These are phyloP conservation scores for Umimayanthus kanabou DNA, from an alignment of 92 coral and sea anemone genomes.

Conservation along the genomic window DNA sequence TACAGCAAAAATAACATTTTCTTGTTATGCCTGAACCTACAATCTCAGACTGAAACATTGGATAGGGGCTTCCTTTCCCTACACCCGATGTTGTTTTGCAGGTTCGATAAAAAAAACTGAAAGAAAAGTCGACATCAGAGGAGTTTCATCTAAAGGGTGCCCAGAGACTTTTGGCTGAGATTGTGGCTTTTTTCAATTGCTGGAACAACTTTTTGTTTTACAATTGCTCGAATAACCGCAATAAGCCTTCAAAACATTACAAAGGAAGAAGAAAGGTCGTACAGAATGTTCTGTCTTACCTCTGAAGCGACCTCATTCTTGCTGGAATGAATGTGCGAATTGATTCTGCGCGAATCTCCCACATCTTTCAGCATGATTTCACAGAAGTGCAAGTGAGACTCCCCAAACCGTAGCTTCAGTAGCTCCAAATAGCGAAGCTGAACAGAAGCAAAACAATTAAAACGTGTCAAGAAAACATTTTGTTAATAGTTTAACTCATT, in stretches of 20 bases:
- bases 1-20: no score
- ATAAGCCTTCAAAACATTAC: background rate
- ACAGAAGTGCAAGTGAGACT: constrained; percentile 97
- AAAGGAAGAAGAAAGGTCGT: background rate
- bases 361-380: constrained; percentile 97
- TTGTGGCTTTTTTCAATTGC: no score
- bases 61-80: no score
- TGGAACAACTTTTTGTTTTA: no score
- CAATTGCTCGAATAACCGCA: background rate
- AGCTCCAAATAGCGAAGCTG: constrained; percentile 97
- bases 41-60: no score
- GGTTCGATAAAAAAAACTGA: no score
- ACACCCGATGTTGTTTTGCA: no score
- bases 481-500: no score
- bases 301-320: constrained; percentile 53
- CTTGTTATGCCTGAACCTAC: no score
- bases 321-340: constrained; percentile 85
- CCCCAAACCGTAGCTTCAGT: constrained; percentile 96
- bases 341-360: constrained; percentile 93
- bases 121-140: no score
- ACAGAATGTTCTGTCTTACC: constrained; percentile 43
- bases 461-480: background rate
- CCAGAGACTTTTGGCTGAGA: no score
- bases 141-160: no score
- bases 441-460: background rate